Evolutionary conservation across 2,797 vertebrate genomes (phyloP).

Genomic region (Fringilla coelebs): DNA sequence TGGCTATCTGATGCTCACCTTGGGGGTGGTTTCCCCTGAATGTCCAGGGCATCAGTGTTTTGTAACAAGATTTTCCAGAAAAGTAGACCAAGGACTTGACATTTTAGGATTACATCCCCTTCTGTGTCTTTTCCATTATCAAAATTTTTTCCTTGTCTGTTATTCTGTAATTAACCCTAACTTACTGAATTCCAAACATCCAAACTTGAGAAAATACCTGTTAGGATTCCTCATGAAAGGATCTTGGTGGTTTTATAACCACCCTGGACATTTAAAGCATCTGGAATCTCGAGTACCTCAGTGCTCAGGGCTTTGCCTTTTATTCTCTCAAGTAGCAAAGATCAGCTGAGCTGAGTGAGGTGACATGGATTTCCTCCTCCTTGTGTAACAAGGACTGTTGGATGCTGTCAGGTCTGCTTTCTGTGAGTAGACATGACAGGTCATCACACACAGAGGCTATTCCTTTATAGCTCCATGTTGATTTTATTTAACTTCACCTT

Average conservation of each 20-base stretch:
- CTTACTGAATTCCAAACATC: neutral
- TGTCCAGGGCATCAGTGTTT: neutral
- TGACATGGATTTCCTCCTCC: neutral
- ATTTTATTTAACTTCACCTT: neutral
- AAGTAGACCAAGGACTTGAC: neutral
- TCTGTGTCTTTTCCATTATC: neutral
- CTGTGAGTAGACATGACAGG: accelerated
- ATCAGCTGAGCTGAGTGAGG: neutral
- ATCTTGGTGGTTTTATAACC: neutral
- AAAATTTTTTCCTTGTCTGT: neutral
- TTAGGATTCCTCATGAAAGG: neutral
- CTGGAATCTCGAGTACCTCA: neutral
- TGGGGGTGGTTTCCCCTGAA: neutral
- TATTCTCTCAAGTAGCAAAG: neutral
- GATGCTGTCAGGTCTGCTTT: neutral
- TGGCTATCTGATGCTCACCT: accelerated
- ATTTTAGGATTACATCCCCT: neutral
- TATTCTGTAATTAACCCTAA: neutral
- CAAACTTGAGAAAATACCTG: neutral
- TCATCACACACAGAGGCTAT: neutral
- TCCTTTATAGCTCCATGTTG: neutral
- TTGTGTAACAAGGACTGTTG: neutral
- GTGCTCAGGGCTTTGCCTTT: neutral
- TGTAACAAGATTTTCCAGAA: neutral
- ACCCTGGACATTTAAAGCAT: neutral